Conservation (phyloP, 2,797 vertebrate genomes). For the Uromys caudimaculatus region DNA sequence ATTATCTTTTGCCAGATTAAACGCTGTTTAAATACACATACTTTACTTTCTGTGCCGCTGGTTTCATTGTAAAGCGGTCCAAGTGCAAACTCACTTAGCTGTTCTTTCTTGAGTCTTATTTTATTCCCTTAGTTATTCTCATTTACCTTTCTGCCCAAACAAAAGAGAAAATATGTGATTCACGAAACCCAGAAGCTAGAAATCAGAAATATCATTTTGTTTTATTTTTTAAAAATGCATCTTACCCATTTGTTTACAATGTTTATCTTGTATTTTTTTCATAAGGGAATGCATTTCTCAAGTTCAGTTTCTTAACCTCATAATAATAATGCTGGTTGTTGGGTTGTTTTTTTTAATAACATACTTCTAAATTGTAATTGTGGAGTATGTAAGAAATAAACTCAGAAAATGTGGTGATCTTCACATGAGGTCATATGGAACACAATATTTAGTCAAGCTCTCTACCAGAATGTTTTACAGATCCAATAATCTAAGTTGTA, state of each 20-base stretch:
- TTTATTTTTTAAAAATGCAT: conserved; percentile 29
- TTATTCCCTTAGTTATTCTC: conserved; percentile 29
- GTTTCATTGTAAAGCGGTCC: conserved; percentile 37
- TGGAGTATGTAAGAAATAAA: conserved; percentile 5
- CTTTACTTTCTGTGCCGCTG: conserved; percentile 46
- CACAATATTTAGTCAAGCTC: neutral
- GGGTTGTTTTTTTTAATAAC: neutral
- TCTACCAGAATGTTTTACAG: neutral
- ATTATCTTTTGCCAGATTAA: conserved; percentile 45
- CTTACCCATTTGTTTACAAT: conserved; percentile 34
- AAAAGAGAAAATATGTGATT: conserved; percentile 46
- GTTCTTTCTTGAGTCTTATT: neutral
- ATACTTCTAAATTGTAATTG: neutral
- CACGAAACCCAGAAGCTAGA: conserved; percentile 56
- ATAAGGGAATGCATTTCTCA: conserved; percentile 32
- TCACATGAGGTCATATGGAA: neutral
- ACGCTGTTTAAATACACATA: conserved; percentile 6
- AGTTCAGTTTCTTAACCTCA: conserved; percentile 52
- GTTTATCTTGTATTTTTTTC: neutral
- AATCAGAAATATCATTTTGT: conserved; percentile 16
- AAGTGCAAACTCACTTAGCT: conserved; percentile 32
- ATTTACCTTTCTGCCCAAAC: conserved; percentile 40
- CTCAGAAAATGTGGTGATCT: neutral
- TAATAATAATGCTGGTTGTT: conserved; percentile 6
- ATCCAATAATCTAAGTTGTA: conserved; percentile 6